Evolutionary conservation across 2,113 vertebrate genomes (phyloP), one percentile per base, ranked within the genome.

Genomic region (Morone saxatilis): DNA sequence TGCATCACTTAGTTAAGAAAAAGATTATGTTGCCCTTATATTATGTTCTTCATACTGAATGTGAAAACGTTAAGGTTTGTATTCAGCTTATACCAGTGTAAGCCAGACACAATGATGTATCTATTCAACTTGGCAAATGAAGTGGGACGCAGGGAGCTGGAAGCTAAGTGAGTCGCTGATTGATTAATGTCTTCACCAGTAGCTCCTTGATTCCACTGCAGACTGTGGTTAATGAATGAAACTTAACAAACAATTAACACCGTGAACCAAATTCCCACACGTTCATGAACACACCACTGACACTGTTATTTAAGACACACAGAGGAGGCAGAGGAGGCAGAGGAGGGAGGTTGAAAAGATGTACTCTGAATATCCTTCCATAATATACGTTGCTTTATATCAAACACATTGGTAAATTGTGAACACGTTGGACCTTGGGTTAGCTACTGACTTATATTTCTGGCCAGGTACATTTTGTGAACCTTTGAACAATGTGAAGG

Each of bases 191-290:
- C 84, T 78, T 80, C 79, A 70, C 31, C 66, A 59, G 60, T 1
- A 78, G 73, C 66, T 80, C 73, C 84, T 73, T 60, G 22, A 87
- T 54, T 81, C 40, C 13, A 36, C 73, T n/a, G 67, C 71, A 80
- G 76, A 38, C 59, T 38, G 80, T 38, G 4, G 22, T 53, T 89
- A 85, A 91, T 88, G 80, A 88, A 86, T 74, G 76, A 87, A 85
- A 89, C 83, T 86, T 82, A 76, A 78, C 83, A 83, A 84, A 89
- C 81, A 89, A 89, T 86, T 89, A 88, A 83, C 85, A 79, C 59
- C 0, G 53, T 60, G 68, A n/a, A 75, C 76, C 53, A 71, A 62
- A 73, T 51, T 76, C 81, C 80, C 36, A 54, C 10, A 25, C 1
- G 57, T 61, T 71, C 79, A 43, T 69, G 59, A 89, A 87, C 77